Percentiles rank a stretch among this genome's conserved stretches.
Conservation (phyloP, 2,113 vertebrate species). For the Eidolon helvum region DNA sequence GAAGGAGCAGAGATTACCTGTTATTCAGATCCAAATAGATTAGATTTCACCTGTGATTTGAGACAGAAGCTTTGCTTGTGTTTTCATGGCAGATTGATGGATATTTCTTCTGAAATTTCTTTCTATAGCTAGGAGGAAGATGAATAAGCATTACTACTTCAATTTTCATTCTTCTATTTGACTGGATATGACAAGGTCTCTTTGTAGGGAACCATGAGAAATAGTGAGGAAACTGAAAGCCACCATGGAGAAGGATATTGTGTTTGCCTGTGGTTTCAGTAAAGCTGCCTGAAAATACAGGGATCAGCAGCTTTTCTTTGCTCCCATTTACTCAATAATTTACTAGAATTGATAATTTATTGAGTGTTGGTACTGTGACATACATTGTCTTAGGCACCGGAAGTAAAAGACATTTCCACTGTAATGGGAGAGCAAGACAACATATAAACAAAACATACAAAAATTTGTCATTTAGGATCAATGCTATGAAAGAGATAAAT, state of each 20-base stretch:
- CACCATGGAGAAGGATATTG: not conserved
- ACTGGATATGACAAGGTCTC: not conserved
- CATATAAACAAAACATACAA: not conserved
- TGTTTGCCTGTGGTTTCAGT: not conserved
- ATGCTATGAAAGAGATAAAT: not conserved
- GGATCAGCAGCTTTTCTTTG: not conserved
- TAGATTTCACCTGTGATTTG: slow-evolving; percentile 5
- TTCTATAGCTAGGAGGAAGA: not conserved
- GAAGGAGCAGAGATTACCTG: not conserved
- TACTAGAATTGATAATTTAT: not conserved
- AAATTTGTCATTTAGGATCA: not conserved
- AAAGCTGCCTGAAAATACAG: not conserved
- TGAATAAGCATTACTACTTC: not conserved
- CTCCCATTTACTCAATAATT: not conserved
- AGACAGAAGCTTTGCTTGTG: not conserved
- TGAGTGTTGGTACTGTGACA: not conserved
- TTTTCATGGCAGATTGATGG: not conserved
- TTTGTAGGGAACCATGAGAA: not conserved
- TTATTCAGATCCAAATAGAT: not conserved
- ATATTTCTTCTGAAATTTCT: slow-evolving; percentile 22
- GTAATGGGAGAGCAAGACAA: not conserved
- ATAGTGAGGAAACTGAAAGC: not conserved
- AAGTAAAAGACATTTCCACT: not conserved
- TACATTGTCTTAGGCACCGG: not conserved
- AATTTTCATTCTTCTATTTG: not conserved